These are phyloP conservation scores for Picathartes gymnocephalus DNA, from an alignment of 2,113 vertebrate genomes.

Conservation along the genomic window DNA sequence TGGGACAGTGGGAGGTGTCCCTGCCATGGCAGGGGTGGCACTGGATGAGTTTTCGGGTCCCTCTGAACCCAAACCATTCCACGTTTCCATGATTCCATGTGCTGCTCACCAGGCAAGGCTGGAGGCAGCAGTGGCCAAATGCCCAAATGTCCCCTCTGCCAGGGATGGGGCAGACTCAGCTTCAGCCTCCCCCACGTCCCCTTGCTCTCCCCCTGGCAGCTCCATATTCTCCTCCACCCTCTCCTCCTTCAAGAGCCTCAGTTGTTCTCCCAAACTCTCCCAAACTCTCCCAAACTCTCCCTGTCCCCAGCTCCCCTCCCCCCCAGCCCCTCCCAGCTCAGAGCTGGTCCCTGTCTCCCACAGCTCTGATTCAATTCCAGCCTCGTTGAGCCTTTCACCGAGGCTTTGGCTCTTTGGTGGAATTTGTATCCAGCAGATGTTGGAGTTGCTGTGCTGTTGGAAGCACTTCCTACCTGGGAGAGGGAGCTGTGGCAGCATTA, in stretches of 20 bases:
- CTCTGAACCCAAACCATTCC: background rate
- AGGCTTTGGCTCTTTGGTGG: background rate
- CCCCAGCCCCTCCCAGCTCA: background rate
- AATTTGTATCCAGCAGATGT: background rate
- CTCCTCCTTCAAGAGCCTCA: background rate
- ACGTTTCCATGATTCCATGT: background rate
- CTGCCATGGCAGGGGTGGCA: background rate
- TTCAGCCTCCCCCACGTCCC: too few species aligned
- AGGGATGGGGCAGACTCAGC: background rate
- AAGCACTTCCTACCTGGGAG: background rate
- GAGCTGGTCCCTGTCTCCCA: background rate
- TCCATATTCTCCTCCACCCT: background rate
- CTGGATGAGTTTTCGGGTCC: fast-evolving
- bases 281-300: background rate
- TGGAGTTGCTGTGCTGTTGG: background rate
- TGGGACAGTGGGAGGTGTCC: background rate
- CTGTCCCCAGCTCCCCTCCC: background rate
- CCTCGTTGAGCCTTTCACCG: background rate
- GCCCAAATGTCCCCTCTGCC: background rate
- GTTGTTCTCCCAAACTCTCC: background rate
- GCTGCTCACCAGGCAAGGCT: background rate
- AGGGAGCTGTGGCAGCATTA: background rate
- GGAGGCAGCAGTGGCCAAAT: background rate
- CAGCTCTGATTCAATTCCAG: background rate
- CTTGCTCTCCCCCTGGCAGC: background rate